Evolutionary conservation across 92 coral and sea anemone genomes (phyloP), one percentile per base, ranked within the genome.

Genomic region (Epizoanthus stellaris): DNA sequence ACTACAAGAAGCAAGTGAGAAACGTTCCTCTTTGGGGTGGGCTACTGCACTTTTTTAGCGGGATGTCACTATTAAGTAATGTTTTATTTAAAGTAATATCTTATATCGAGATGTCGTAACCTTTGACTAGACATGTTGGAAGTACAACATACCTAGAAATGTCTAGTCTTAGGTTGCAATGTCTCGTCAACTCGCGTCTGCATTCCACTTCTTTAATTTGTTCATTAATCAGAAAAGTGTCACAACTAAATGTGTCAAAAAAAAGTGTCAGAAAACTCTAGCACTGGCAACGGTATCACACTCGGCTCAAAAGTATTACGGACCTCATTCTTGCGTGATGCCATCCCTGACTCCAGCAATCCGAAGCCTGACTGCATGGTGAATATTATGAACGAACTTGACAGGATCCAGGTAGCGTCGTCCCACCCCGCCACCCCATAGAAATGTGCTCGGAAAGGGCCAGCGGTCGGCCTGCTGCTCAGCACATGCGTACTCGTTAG

Each of bases 321-420:
- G 14, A 79, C 83, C 71, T 79, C 83, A 62, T 79, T 79, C 16
- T 79, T 79, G 15, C 20, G 52, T 21, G 83, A 79, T 63, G 83
- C 83, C 83, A 79, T 52, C 87, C 92, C 91, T 12, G 90, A 83
- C 56, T 89, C 90, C 74, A 90, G 58, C 10, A 90, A 64, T 6
- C 90, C 93, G 62, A 90, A 90, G 34, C 93, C 93, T 25, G 93
- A 90, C 69, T 90, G 93, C 93, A 90, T 90, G 53, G 93, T 90
- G 73, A 90, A 90, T 4, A 90, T 90, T 38, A 90, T 87, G 47
- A 90, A 90, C 14, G 93, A 66, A 61, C 90, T 86, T 3, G 93
- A 90, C 63, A 90, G 83, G 15, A 90, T 89, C 93, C 93, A 90
- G 2, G 93, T 90, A 0, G 93, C 93, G 43, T 90, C 93, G 61